Conservation (phyloP, 2,113 vertebrate species). For the Parus major region DNA sequence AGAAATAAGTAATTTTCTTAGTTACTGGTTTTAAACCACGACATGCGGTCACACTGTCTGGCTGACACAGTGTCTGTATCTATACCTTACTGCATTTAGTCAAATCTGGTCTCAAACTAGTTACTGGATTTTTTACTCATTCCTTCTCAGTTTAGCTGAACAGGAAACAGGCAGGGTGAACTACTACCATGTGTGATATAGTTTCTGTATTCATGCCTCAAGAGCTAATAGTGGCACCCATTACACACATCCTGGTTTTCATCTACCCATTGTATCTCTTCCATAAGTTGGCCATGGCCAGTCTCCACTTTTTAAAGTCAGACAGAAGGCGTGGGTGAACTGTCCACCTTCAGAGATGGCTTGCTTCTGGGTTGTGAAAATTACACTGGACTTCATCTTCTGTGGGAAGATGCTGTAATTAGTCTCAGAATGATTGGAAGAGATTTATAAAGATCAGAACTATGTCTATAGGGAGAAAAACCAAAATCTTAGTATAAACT, state of each 20-base stretch:
- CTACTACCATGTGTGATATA: neutral
- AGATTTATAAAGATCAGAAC: neutral
- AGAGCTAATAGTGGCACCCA: neutral
- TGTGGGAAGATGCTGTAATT: neutral
- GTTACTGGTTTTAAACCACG: too few relatives aligned
- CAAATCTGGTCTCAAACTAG: neutral
- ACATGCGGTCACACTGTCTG: neutral
- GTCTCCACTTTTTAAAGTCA: neutral
- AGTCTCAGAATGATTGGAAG: neutral
- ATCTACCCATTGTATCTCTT: neutral
- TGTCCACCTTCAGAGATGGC: neutral
- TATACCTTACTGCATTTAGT: neutral
- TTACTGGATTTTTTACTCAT: neutral
- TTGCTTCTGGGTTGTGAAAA: neutral
- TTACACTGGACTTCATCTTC: neutral
- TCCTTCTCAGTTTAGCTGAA: neutral
- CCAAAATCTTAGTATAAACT: neutral
- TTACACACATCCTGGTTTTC: neutral
- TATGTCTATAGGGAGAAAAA: neutral
- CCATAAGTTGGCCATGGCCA: neutral
- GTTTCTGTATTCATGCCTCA: neutral
- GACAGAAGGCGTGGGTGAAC: neutral
- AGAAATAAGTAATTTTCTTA: too few relatives aligned
- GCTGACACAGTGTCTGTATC: neutral
- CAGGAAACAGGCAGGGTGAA: neutral